Evolutionary conservation across 1,140 invertebrate species (phyloP).

Genomic region (Drosophila pruinosa): DNA sequence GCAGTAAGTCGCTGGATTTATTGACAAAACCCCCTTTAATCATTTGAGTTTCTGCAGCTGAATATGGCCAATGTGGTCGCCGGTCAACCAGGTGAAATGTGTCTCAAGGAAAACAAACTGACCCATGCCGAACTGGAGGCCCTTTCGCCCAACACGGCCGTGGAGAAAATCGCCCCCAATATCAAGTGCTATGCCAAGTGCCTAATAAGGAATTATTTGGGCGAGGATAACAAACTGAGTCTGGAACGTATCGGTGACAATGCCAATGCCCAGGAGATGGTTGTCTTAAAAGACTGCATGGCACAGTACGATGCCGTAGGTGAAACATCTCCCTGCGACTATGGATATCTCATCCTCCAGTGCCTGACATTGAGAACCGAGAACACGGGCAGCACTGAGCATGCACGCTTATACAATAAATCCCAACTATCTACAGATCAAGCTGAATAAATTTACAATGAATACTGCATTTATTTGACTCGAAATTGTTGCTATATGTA

Average conservation of each 20-base stretch:
- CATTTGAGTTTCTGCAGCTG: not conserved
- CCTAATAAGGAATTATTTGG: slow-evolving; percentile 23
- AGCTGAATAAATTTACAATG: not conserved
- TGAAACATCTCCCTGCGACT: slow-evolving; percentile 16
- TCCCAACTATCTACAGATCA: not conserved
- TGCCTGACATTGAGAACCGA: slow-evolving; percentile 11
- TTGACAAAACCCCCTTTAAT: not conserved
- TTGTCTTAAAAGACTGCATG: not conserved
- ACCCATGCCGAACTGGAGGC: slow-evolving; percentile 1
- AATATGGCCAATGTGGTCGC: not conserved
- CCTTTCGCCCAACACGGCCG: not conserved
- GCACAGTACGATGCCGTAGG: slow-evolving; percentile 2
- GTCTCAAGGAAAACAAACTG: slow-evolving; percentile 12
- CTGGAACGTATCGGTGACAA: not conserved
- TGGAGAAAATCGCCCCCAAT: not conserved
- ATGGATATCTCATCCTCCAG: slow-evolving; percentile 35
- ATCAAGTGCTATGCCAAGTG: slow-evolving; percentile 42
- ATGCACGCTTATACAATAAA: not conserved
- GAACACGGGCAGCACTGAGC: not conserved
- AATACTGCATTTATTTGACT: not conserved
- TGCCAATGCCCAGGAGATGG: slow-evolving; percentile 10
- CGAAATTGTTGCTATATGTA: too few relatives aligned
- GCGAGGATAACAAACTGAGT: slow-evolving; percentile 4
- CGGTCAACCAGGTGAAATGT: not conserved
- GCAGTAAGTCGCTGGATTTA: not conserved